Evolutionary conservation across 2,888 invertebrate species (phyloP).

Genomic region (Zhuqinia jingwanae): DNA sequence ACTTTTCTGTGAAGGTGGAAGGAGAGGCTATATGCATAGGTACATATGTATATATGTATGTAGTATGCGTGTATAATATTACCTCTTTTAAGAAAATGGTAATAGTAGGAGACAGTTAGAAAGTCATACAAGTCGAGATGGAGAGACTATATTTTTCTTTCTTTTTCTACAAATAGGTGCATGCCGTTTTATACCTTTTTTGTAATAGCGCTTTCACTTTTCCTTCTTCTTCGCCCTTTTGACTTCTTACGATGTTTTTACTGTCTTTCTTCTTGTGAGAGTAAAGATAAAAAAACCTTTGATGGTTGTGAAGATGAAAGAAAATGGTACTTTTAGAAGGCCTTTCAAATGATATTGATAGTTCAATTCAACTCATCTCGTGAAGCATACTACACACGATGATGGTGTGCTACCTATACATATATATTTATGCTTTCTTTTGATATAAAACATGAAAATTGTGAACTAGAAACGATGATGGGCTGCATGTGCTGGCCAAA

Average conservation of each 20-base stretch:
- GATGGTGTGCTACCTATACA: too few relatives aligned
- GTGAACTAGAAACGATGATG: neutral
- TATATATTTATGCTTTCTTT: neutral
- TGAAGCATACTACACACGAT: neutral
- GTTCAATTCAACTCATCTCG: conserved; percentile 65
- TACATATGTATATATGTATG: neutral
- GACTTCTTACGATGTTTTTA: conserved; percentile 74
- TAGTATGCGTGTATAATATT: conserved; percentile 8
- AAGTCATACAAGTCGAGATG: conserved; percentile 56
- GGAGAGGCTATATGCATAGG: neutral
- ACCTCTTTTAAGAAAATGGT: conserved; percentile 51
- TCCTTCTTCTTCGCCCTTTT: conserved; percentile 68
- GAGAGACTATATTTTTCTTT: conserved; percentile 61
- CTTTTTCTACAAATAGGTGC: conserved; percentile 54
- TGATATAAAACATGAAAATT: neutral
- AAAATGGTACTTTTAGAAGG: conserved; percentile 75
- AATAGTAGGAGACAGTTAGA: conserved; percentile 59
- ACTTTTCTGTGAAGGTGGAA: conserved; percentile 5
- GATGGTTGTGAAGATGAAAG: conserved; percentile 77
- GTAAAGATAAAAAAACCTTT: conserved; percentile 73
- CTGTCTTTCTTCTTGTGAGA: conserved; percentile 73
- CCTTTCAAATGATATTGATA: conserved; percentile 77
- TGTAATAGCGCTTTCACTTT: conserved; percentile 63
- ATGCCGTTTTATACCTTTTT: conserved; percentile 52
- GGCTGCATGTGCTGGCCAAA: neutral